Percentiles rank a stretch among this genome's conserved stretches.
These are phyloP conservation scores for Chunga burmeisteri DNA, from an alignment of 2,113 vertebrate genomes.

Conservation along the genomic window DNA sequence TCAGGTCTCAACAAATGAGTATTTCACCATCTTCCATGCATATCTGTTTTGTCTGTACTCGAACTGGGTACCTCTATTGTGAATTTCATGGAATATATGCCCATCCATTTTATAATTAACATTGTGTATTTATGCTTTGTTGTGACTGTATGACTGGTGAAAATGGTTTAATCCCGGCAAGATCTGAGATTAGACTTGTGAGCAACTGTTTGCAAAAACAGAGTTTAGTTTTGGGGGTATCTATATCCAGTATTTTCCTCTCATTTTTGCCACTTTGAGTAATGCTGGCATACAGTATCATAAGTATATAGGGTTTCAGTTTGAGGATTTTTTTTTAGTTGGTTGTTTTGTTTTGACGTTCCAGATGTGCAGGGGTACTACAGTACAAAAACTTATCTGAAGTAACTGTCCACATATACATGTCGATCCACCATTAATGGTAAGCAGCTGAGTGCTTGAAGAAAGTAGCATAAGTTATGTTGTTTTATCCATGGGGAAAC, in stretches of 20 bases:
- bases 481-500: not conserved
- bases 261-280: not conserved
- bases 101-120: not conserved
- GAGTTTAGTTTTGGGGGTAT: not conserved
- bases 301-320: not conserved
- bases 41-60: not conserved
- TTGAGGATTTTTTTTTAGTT: not conserved
- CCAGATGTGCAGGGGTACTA: not conserved
- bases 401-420: not conserved
- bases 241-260: not conserved
- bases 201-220: not conserved
- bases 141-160: not conserved
- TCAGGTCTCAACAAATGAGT: not conserved
- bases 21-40: not conserved
- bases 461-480: not conserved
- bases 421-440: not conserved
- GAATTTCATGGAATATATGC: not conserved
- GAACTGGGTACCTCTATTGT: not conserved
- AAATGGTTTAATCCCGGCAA: not conserved
- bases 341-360: not conserved
- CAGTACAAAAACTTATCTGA: not conserved
- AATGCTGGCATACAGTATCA: not conserved
- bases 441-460: not conserved
- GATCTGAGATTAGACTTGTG: not conserved
- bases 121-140: not conserved